phyloP scores from a whole-genome alignment of 2,888 invertebrate genomes.

The Andrena dorsata region DNA sequence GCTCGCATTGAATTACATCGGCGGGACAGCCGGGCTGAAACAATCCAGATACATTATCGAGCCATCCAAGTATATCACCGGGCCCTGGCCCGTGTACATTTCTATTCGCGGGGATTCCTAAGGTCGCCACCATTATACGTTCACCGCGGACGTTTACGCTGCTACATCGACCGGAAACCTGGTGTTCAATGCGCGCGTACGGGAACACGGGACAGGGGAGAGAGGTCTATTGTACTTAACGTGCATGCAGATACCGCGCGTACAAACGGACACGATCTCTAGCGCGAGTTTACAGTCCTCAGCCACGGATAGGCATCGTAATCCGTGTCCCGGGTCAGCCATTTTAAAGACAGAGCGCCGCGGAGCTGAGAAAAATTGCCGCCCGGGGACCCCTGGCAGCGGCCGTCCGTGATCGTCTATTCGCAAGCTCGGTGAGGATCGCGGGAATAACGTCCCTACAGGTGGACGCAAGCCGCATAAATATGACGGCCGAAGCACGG shows the following conservation, averaged over 20 bases:
- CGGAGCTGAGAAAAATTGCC: conserved; percentile 47
- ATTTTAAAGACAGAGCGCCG: conserved; percentile 60
- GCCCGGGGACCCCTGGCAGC: conserved; percentile 63
- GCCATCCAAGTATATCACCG: conserved; percentile 58
- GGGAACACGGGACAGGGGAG: conserved; percentile 13
- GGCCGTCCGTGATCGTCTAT: conserved; percentile 60
- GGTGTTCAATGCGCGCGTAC: conserved; percentile 44
- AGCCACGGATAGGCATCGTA: conserved; percentile 50
- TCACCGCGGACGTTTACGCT: conserved; percentile 42
- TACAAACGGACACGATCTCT: conserved; percentile 60
- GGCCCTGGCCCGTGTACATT: conserved; percentile 39
- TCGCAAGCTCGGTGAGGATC: conserved; percentile 39
- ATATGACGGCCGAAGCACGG: conserved; percentile 30
- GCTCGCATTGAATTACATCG: conserved; percentile 45
- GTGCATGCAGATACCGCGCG: conserved; percentile 54
- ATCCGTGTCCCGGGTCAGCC: conserved; percentile 72
- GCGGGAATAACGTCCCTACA: conserved; percentile 57
- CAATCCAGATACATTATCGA: conserved; percentile 58
- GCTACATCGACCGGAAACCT: conserved; percentile 65
- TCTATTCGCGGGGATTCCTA: conserved; percentile 50
- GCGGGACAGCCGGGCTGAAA: conserved; percentile 44
- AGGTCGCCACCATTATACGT: conserved; percentile 56
- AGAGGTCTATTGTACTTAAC: conserved; percentile 58
- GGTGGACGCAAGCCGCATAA: conserved; percentile 2
- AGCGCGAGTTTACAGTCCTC: conserved; percentile 71